phyloP scores from a whole-genome alignment of 2,113 vertebrate species.

The Ia io region DNA sequence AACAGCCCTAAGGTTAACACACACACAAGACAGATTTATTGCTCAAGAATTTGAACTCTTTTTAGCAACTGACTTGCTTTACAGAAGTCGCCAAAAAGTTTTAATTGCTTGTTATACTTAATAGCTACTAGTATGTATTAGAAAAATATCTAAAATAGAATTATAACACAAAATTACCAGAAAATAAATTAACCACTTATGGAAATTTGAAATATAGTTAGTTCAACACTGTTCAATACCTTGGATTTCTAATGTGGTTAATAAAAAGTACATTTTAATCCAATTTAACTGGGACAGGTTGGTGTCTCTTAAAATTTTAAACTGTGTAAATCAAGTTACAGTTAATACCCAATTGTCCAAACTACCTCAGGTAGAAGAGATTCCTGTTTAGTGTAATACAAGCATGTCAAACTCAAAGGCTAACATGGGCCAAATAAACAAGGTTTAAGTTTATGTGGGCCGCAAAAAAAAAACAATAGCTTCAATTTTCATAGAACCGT shows the following conservation, averaged over 20 bases:
- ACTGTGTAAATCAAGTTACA: not conserved
- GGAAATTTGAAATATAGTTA: not conserved
- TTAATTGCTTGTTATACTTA: not conserved
- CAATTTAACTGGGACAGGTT: not conserved
- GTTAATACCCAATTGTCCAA: not conserved
- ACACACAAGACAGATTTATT: not conserved
- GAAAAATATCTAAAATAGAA: slow-evolving; percentile 32
- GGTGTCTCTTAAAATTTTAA: not conserved
- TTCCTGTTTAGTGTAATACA: not conserved
- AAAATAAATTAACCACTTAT: slow-evolving; percentile 12
- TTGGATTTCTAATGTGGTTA: not conserved
- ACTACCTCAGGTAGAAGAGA: not conserved
- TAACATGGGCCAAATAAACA: no score
- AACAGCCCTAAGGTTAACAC: not conserved
- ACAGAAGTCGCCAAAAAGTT: slow-evolving; percentile 21
- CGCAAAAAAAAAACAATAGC: no score
- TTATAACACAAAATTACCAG: not conserved
- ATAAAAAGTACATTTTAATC: slow-evolving; percentile 20
- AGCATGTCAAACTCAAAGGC: no score
- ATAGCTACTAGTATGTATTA: not conserved
- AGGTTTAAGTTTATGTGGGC: no score
- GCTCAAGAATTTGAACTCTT: slow-evolving; percentile 6
- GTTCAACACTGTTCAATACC: not conserved
- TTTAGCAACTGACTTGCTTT: not conserved
- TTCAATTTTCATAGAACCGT: no score